Percentiles rank a stretch among this genome's conserved stretches.
Conservation (phyloP, 2,888 invertebrate species). For the Drosophila neotestacea region DNA sequence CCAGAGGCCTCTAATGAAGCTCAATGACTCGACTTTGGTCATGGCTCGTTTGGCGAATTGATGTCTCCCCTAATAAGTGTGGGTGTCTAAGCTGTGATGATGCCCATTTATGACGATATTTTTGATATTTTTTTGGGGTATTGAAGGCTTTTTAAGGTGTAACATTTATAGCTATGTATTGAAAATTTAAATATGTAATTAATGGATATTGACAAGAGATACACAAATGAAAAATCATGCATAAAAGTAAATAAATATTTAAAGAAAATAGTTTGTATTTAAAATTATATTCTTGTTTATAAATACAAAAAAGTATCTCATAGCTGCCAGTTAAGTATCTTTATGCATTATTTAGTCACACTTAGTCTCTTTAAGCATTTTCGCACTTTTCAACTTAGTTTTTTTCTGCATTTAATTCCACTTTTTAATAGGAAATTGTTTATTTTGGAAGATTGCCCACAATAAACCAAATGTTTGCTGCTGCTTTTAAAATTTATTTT, state of each 20-base stretch:
- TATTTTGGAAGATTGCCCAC: conserved; percentile 68
- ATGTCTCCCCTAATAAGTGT: conserved; percentile 46
- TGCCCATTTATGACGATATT: conserved; percentile 36
- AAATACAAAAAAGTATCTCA: not conserved
- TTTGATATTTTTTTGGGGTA: conserved; percentile 6
- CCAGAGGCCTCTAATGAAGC: conserved; percentile 31
- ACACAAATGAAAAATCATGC: not conserved
- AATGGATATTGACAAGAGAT: conserved; percentile 2
- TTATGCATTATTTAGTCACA: conserved; percentile 19
- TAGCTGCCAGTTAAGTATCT: conserved; percentile 12
- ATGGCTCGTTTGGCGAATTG: conserved; percentile 39
- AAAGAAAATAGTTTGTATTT: not conserved
- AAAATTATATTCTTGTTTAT: not conserved
- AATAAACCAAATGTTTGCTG: conserved; percentile 42
- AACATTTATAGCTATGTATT: conserved; percentile 17
- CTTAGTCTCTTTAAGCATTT: conserved; percentile 28
- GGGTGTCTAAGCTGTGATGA: conserved; percentile 50
- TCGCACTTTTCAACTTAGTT: conserved; percentile 31
- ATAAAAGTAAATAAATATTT: not conserved
- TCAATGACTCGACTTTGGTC: conserved; percentile 43
- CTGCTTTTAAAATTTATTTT: conserved; percentile 61
- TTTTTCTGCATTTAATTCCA: conserved; percentile 54
- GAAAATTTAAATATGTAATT: conserved; percentile 5
- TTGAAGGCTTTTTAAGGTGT: conserved; percentile 42
- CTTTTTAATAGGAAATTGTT: conserved; percentile 44